These are phyloP conservation scores for Podabrus alpinus DNA, from an alignment of 2,888 invertebrate genomes.

Conservation along the genomic window DNA sequence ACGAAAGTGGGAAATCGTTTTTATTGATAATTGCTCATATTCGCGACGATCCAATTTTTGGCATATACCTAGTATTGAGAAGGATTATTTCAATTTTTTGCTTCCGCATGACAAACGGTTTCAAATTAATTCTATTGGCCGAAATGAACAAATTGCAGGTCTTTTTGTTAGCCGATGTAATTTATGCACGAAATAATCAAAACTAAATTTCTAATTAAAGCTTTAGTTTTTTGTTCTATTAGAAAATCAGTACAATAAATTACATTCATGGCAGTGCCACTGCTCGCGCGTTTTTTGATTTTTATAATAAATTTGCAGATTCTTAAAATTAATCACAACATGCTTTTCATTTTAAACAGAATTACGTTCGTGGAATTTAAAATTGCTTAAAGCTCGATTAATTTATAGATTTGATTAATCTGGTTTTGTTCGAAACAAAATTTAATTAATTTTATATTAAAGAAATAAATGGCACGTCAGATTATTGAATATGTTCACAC, in stretches of 20 bases:
- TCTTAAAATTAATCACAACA: neutral
- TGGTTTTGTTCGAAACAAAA: neutral
- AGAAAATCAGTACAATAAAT: neutral
- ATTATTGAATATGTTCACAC: conserved; percentile 14
- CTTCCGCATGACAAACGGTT: neutral
- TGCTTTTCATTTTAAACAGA: neutral
- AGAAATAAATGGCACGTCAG: neutral
- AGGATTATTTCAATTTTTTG: neutral
- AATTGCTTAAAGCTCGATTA: neutral
- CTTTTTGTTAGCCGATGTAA: neutral
- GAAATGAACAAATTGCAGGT: neutral
- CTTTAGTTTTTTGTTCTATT: neutral
- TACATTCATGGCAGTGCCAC: neutral
- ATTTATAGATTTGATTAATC: neutral
- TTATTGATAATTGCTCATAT: too few relatives aligned
- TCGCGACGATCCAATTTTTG: neutral
- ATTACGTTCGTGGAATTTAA: neutral
- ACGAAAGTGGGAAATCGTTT: neutral
- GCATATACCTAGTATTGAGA: neutral
- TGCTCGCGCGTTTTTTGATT: neutral
- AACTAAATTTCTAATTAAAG: neutral
- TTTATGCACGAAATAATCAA: neutral
- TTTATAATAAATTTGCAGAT: neutral
- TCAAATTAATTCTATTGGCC: neutral
- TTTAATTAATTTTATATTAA: neutral